Evolutionary conservation across 1,140 invertebrate species (phyloP).

Genomic region (Anadara kagoshimensis): DNA sequence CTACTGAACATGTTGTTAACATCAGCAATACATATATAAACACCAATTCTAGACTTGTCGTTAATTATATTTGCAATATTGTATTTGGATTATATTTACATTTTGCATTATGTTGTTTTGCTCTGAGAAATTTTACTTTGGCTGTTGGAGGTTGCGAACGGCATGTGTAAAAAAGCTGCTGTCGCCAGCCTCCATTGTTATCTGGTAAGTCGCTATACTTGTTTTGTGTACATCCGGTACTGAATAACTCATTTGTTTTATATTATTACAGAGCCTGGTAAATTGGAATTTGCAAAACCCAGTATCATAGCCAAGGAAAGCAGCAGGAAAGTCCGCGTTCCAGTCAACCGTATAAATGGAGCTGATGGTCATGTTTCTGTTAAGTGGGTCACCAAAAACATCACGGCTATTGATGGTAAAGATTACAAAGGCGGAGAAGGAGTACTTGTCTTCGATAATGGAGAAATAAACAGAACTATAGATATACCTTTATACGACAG

Average conservation of each 20-base stretch:
- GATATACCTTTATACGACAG: slow-evolving; percentile 77
- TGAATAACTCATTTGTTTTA: not conserved
- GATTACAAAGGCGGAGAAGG: slow-evolving; percentile 77
- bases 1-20: too few relatives aligned
- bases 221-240: not conserved
- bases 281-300: slow-evolving; percentile 79
- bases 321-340: slow-evolving; percentile 75
- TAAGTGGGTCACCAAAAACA: slow-evolving; percentile 79
- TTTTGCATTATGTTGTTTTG: too few relatives aligned
- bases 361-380: slow-evolving; percentile 80
- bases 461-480: slow-evolving; percentile 76
- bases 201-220: too few relatives aligned
- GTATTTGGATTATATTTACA: too few relatives aligned
- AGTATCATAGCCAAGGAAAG: slow-evolving; percentile 81
- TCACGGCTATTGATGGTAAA: slow-evolving; percentile 77
- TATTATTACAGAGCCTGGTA: slow-evolving; percentile 78
- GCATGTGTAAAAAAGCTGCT: too few relatives aligned
- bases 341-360: slow-evolving; percentile 77
- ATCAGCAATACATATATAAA: too few relatives aligned
- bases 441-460: slow-evolving; percentile 78
- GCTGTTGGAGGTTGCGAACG: too few relatives aligned
- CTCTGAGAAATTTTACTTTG: too few relatives aligned
- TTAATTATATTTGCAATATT: too few relatives aligned
- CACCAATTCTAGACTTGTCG: too few relatives aligned
- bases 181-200: too few relatives aligned